A percentile compares a stretch with the other conserved stretches of the same genome.
Evolutionary conservation across 1,140 invertebrate species (phyloP).

Genomic region (Leguminivora glycinivorella): DNA sequence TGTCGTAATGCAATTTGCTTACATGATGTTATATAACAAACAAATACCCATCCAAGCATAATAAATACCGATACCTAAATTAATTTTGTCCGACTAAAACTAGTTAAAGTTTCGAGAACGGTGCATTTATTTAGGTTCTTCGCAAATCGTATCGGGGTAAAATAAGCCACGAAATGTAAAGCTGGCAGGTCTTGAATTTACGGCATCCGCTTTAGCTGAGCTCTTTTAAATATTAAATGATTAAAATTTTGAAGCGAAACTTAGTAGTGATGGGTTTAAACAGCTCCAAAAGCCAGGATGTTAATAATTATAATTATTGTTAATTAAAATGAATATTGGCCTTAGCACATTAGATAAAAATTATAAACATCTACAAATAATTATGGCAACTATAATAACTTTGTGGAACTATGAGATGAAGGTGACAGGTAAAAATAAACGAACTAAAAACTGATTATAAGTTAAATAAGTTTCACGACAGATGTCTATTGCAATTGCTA

Average conservation of each 20-base stretch:
- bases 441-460: too few species aligned
- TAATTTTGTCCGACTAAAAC: not conserved
- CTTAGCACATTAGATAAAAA: too few species aligned
- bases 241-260: slow-evolving; percentile 7
- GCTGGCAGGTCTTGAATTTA: slow-evolving; percentile 24
- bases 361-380: too few species aligned
- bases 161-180: slow-evolving; percentile 6
- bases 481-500: too few species aligned
- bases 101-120: not conserved
- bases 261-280: not conserved
- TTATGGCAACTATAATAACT: too few species aligned
- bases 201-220: slow-evolving; percentile 20
- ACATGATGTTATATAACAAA: too few species aligned
- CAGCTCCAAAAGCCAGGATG: not conserved
- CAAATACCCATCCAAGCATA: too few species aligned
- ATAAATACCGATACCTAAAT: too few species aligned
- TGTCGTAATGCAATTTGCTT: too few species aligned
- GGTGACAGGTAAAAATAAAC: too few species aligned
- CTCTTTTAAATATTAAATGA: slow-evolving; percentile 27
- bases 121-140: not conserved
- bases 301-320: not conserved
- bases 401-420: too few species aligned
- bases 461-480: too few species aligned
- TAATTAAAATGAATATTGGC: not conserved
- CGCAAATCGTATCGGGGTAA: not conserved